Evolutionary conservation across 2,113 vertebrate species (phyloP).

Genomic region (Electrona antarctica): DNA sequence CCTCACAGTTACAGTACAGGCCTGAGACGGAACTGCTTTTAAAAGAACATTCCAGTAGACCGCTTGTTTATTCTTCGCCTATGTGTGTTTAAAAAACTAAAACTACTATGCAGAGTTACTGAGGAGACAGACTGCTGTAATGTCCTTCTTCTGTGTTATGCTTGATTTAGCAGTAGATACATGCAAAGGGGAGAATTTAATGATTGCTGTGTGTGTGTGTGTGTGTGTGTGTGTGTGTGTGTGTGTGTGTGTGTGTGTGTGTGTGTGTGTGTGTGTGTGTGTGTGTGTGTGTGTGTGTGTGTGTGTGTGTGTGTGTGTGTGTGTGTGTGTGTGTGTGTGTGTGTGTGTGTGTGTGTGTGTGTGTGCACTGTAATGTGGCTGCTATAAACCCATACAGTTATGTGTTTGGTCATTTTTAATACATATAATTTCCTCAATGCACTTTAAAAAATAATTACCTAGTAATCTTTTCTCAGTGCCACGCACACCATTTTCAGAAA

Average conservation of each 20-base stretch:
- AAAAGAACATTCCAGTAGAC: neutral
- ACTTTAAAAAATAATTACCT: conserved; percentile 21
- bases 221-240: no score
- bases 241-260: neutral
- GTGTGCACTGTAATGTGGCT: conserved; percentile 42
- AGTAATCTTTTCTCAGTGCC: neutral
- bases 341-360: conserved; percentile 14
- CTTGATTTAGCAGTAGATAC: conserved; percentile 14
- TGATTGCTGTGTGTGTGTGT: conserved; percentile 12
- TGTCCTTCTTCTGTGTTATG: neutral
- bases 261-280: conserved; percentile 6
- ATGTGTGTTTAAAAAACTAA: conserved; percentile 66
- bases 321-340: no score
- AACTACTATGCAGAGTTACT: conserved; percentile 73
- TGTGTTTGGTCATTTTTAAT: conserved; percentile 13
- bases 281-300: neutral
- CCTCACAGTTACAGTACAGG: neutral
- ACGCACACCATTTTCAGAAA: no score
- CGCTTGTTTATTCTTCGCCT: conserved; percentile 45
- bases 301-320: conserved; percentile 23
- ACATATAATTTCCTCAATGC: conserved; percentile 19
- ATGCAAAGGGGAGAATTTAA: conserved; percentile 5
- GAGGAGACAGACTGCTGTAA: conserved; percentile 50
- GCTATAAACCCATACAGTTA: conserved; percentile 3
- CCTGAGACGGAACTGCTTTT: neutral